Percentiles rank a stretch among this genome's conserved stretches.
Evolutionary conservation across 2,113 vertebrate genomes (phyloP).

Genomic region (Corapipo altera): DNA sequence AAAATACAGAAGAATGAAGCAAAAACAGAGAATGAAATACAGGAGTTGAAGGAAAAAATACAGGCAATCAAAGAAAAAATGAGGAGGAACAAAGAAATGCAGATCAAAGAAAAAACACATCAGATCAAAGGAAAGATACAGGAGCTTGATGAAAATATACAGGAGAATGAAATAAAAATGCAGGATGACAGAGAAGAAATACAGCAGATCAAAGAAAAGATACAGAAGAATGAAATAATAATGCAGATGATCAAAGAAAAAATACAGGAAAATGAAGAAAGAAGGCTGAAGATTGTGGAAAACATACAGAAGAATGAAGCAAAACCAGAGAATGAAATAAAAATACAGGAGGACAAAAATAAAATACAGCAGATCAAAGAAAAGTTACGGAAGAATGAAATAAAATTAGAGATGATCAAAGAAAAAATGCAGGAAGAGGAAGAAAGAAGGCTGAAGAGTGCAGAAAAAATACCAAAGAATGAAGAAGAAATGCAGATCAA

Average conservation of each 20-base stretch:
- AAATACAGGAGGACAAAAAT: not conserved
- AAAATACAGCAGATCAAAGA: not conserved
- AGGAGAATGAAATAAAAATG: not conserved
- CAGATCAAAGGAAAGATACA: not conserved
- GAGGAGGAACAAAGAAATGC: not conserved
- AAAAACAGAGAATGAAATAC: not conserved
- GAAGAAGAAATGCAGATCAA: not conserved
- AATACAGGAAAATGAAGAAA: not conserved
- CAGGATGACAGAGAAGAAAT: not conserved
- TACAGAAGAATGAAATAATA: not conserved
- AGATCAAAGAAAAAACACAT: no score
- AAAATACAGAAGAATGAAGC: not conserved
- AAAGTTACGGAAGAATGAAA: not conserved
- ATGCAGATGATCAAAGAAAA: not conserved
- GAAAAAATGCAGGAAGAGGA: not conserved
- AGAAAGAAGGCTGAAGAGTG: not conserved
- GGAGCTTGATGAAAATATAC: not conserved
- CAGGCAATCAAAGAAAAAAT: not conserved
- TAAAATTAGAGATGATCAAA: no score
- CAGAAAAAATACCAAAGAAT: not conserved
- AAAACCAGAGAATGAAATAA: not conserved
- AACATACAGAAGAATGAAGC: not conserved
- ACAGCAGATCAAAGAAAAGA: not conserved
- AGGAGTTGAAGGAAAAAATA: not conserved
- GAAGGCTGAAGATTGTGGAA: not conserved